Conservation (phyloP, 2,113 vertebrate species). For the Corythornis madagascariensis region DNA sequence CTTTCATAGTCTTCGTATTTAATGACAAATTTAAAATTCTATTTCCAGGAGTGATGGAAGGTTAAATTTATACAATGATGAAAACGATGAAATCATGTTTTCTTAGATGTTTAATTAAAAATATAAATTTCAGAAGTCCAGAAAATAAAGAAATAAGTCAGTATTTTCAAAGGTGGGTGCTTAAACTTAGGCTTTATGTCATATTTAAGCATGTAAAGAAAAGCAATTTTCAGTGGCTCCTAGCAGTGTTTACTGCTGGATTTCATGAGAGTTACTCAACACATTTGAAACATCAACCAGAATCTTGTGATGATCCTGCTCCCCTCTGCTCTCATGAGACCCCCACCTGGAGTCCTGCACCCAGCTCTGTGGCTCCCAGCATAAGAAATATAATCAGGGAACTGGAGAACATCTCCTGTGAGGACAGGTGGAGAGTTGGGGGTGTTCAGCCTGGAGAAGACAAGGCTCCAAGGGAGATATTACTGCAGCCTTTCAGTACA, state of each 20-base stretch:
- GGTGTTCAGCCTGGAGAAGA: no score
- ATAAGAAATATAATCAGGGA: background rate
- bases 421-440: no score
- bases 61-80: background rate
- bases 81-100: background rate
- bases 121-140: background rate
- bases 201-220: background rate
- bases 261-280: background rate
- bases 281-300: background rate
- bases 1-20: background rate
- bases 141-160: background rate
- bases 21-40: background rate
- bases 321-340: background rate
- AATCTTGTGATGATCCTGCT: background rate
- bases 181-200: background rate
- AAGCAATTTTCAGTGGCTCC: background rate
- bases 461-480: no score
- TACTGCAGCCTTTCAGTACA: no score
- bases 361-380: background rate
- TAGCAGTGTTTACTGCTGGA: background rate
- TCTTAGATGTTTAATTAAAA: background rate
- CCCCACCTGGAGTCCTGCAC: background rate
- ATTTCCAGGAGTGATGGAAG: background rate
- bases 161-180: background rate
- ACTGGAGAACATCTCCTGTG: background rate